Conservation (phyloP, 2,113 vertebrate species). For the Corydoras maculifer region DNA sequence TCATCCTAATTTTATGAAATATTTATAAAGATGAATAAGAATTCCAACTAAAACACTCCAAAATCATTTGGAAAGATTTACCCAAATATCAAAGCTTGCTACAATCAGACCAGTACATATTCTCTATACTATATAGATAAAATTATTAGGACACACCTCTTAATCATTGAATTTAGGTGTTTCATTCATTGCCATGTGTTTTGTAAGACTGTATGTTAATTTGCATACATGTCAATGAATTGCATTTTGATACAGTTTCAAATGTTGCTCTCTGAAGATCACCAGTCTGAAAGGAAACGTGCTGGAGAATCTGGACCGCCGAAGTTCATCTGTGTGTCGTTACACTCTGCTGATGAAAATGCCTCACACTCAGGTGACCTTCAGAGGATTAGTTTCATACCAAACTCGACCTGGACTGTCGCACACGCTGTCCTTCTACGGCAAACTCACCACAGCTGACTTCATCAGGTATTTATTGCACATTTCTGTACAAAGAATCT, state of each 20-base stretch:
- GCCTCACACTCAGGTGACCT: conserved; percentile 61
- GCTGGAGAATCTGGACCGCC: conserved; percentile 14
- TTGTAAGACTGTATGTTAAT: not conserved
- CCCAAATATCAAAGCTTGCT: too few relatives aligned
- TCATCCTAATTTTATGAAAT: too few relatives aligned
- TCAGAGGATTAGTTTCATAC: conserved; percentile 67
- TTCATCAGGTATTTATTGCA: conserved; percentile 81
- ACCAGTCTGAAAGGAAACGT: conserved; percentile 37
- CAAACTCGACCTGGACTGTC: conserved; percentile 50
- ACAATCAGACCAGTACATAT: too few relatives aligned
- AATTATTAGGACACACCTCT: too few relatives aligned
- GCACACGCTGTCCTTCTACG: conserved; percentile 64
- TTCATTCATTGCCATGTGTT: too few relatives aligned
- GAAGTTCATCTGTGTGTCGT: conserved; percentile 17
- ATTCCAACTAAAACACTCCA: too few relatives aligned
- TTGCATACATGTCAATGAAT: not conserved
- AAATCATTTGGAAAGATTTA: too few relatives aligned
- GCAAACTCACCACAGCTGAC: conserved; percentile 71
- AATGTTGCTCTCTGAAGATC: not conserved
- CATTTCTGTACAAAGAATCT: too few relatives aligned
- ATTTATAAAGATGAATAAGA: too few relatives aligned
- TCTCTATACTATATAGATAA: too few relatives aligned
- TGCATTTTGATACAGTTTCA: not conserved
- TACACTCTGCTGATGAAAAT: conserved; percentile 64
- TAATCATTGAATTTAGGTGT: too few relatives aligned